A percentile compares a stretch with the other conserved stretches of the same genome.
These are phyloP conservation scores for Melanotaenia trifasciata DNA, from an alignment of 2,797 vertebrate genomes.

Conservation along the genomic window DNA sequence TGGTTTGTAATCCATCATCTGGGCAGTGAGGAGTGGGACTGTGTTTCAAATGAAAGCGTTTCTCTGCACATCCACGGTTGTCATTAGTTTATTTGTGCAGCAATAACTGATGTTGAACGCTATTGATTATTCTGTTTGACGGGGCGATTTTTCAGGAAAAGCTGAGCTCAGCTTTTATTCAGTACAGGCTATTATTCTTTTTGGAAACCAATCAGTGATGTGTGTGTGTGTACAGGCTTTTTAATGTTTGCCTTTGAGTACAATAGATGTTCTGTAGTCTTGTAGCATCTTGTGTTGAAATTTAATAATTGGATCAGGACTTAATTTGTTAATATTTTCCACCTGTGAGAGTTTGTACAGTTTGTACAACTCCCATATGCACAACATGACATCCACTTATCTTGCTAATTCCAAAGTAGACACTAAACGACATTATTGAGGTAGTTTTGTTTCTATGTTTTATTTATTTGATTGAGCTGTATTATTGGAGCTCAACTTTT, in stretches of 20 bases:
- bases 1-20: conserved; percentile 63
- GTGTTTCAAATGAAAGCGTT: conserved; percentile 61
- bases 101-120: conserved; percentile 63
- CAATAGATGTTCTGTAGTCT: conserved; percentile 23
- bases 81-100: conserved; percentile 75
- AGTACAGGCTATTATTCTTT: conserved; percentile 62
- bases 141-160: conserved; percentile 57
- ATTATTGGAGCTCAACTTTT: neutral
- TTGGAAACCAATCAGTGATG: conserved; percentile 51
- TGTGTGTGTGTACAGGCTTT: conserved; percentile 12
- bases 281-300: conserved; percentile 13
- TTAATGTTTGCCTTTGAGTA: conserved; percentile 30
- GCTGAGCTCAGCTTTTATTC: conserved; percentile 72
- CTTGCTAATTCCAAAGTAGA: neutral
- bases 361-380: neutral
- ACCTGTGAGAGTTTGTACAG: neutral
- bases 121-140: conserved; percentile 71
- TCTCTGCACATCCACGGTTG: conserved; percentile 56
- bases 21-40: conserved; percentile 10
- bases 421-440: neutral
- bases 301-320: conserved; percentile 4
- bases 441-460: neutral
- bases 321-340: conserved; percentile 3
- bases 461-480: conserved; percentile 5
- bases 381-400: neutral